Base-by-base conservation (phyloP, 2,113 vertebrate species). In the Girardinichthys multiradiatus region DNA sequence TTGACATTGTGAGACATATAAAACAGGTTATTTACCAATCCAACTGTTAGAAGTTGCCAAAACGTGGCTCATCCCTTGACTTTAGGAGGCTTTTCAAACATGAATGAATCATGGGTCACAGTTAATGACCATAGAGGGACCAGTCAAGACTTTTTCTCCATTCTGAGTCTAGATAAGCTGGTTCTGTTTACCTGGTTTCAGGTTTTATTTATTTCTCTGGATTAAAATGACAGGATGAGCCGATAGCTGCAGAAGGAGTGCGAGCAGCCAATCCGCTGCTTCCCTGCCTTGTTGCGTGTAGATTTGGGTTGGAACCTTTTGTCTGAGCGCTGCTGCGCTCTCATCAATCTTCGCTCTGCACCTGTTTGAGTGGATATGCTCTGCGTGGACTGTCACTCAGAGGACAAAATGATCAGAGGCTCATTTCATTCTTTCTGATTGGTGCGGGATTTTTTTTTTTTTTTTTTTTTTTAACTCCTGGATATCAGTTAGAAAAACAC, bases 211-310 rank as follows among this genome's bases (percentile, higher is more conserved):
- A 19, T 21, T 19, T 48, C 45, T 48, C 15, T 15, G 45, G 48
- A 19, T 21, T 9, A 3, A 19, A 51, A 9, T 8, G 48, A 21
- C 19, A 10, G 6, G 48, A 51, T 51, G 48, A 51, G 15, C 21
- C 19, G 48, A 4, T 2, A 21, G 21, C 21, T 51, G 21, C 48
- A 59, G 26, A 6, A 15, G 27, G 14, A 1, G 31, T 35, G 0
- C n/a, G 37, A 70, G 2, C 76, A 90, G 78, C 90, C 90, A 90
- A 90, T 89, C 83, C 79, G 35, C 33, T 31, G 79, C 63, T 28
- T 66, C 54, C 2, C 73, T 59, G 37, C 76, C 74, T 64, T 29
- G 30, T 57, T 69, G 72, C 86, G 86, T 63, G 64, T 71, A 1
- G 65, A 30, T 80, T 39, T 54, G 72, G 72, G 68, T 82, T 31